phyloP scores from a whole-genome alignment of 2,888 invertebrate genomes.

The Hypsopygia costalis region DNA sequence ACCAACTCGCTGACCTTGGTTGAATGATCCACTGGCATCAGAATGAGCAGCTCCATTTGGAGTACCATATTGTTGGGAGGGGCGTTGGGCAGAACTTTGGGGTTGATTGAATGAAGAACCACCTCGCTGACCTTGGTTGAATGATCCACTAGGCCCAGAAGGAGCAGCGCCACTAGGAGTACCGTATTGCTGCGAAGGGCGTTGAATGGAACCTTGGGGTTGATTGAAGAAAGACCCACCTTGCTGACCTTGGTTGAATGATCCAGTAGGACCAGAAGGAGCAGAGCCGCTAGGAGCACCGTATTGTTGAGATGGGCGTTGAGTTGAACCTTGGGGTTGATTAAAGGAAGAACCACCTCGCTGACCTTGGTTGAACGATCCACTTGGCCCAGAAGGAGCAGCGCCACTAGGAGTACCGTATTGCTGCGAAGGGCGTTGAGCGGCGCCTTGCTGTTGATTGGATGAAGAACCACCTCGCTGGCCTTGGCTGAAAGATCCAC shows the following conservation, averaged over 20 bases:
- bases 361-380: background rate
- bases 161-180: constrained; percentile 11
- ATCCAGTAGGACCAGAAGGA: background rate
- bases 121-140: no score
- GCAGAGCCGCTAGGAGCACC: constrained; percentile 13
- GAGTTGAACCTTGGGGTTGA: constrained; percentile 13
- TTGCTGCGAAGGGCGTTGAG: constrained; percentile 15
- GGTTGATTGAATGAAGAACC: no score
- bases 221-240: constrained; percentile 8
- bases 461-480: constrained; percentile 9
- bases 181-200: constrained; percentile 16
- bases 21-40: background rate
- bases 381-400: constrained; percentile 3
- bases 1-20: background rate
- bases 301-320: constrained; percentile 19
- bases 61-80: no score
- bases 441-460: constrained; percentile 14
- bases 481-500: background rate
- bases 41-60: no score
- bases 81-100: no score
- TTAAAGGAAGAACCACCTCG: constrained; percentile 8
- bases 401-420: constrained; percentile 17
- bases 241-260: no score
- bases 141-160: no score
- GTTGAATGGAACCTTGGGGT: constrained; percentile 16